These are phyloP conservation scores for Anorthoa munda DNA, from an alignment of 2,888 invertebrate genomes.

Conservation along the genomic window DNA sequence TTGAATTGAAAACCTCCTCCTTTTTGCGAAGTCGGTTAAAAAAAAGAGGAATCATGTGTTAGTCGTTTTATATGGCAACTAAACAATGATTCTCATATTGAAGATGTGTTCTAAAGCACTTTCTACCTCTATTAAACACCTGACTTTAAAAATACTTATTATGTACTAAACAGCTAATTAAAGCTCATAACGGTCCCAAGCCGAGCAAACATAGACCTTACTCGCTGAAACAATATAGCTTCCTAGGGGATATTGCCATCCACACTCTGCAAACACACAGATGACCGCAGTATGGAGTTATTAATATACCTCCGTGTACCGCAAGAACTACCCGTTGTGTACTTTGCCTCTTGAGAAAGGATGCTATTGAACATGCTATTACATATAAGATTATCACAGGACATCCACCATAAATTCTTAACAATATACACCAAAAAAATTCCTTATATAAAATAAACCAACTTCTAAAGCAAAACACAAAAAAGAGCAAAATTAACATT, in stretches of 20 bases:
- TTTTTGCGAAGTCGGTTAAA: no score
- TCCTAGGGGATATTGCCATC: slow-evolving; percentile 1
- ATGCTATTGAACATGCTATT: background rate
- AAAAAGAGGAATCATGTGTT: no score
- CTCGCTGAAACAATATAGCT: background rate
- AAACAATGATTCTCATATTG: no score
- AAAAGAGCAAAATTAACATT: no score
- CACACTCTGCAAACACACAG: slow-evolving; percentile 8
- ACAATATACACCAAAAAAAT: no score
- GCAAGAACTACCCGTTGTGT: background rate
- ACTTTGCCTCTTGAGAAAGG: background rate
- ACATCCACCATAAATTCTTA: no score
- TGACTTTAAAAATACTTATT: background rate
- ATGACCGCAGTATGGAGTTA: slow-evolving; percentile 5
- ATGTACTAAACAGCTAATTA: background rate
- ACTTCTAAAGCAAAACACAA: no score
- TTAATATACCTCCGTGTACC: slow-evolving; percentile 7
- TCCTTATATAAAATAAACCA: no score
- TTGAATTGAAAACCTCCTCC: no score
- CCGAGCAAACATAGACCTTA: background rate
- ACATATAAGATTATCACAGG: no score
- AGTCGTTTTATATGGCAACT: no score
- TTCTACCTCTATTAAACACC: background rate
- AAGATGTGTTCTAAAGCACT: background rate
- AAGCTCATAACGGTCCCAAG: background rate